These are phyloP conservation scores for Ceratothoa steindachneri DNA, from an alignment of 2,888 invertebrate genomes.

Conservation along the genomic window DNA sequence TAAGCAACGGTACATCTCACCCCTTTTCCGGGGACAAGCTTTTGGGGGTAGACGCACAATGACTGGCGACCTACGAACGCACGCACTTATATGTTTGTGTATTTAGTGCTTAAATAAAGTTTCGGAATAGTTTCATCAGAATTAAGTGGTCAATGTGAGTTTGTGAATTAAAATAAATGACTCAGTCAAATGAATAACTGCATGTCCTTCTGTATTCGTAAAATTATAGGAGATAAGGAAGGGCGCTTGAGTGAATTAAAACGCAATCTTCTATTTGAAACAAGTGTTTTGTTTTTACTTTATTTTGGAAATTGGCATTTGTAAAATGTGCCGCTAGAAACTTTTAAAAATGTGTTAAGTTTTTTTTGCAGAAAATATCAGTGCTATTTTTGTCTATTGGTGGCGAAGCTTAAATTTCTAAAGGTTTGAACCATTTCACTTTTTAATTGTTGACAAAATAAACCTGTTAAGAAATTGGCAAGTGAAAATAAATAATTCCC, in stretches of 20 bases:
- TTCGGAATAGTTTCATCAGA: background rate
- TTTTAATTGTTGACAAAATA: too few relatives aligned
- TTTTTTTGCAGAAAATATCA: background rate
- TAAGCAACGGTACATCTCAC: constrained; percentile 15
- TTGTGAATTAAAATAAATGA: background rate
- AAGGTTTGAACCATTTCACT: too few relatives aligned
- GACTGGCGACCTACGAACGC: background rate
- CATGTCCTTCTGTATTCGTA: background rate
- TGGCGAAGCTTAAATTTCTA: too few relatives aligned
- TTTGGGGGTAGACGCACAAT: background rate
- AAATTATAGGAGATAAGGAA: background rate
- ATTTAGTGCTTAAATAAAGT: background rate
- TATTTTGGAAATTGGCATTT: background rate
- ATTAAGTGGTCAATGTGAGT: background rate
- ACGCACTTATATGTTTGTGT: background rate
- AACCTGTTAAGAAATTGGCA: too few relatives aligned
- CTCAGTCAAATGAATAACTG: background rate
- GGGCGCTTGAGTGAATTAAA: too few relatives aligned
- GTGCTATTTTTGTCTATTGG: too few relatives aligned
- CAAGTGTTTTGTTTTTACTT: background rate
- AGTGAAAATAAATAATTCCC: too few relatives aligned
- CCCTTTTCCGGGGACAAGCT: constrained; percentile 7
- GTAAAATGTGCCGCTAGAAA: background rate
- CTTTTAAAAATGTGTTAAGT: background rate
- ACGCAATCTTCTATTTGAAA: background rate